Evolutionary conservation across 2,888 invertebrate species (phyloP).

Genomic region (Diadromus collaris): DNA sequence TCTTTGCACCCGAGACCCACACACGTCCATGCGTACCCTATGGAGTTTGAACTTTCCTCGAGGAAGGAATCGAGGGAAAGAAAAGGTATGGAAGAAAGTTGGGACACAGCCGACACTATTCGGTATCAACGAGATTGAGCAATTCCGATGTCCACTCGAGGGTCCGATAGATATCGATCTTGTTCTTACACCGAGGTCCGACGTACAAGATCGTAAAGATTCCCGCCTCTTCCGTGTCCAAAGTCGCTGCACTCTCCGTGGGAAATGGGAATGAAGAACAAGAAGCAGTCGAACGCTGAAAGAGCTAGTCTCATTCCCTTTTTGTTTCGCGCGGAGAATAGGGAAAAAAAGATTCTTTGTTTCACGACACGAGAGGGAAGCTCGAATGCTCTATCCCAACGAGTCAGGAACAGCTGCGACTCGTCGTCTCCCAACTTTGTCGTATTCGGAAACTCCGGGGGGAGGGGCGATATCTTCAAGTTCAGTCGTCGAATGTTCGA

Average conservation of each 20-base stretch:
- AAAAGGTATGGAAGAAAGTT: constrained; percentile 25
- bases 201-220: constrained; percentile 40
- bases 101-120: constrained; percentile 32
- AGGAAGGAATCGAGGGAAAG: constrained; percentile 36
- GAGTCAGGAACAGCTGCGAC: neutral
- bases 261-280: constrained; percentile 18
- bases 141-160: constrained; percentile 50
- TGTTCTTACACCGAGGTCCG: constrained; percentile 31
- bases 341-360: constrained; percentile 39
- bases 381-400: constrained; percentile 19
- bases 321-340: constrained; percentile 19
- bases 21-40: constrained; percentile 26
- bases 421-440: constrained; percentile 8
- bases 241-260: constrained; percentile 41
- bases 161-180: constrained; percentile 49
- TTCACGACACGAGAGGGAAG: constrained; percentile 1
- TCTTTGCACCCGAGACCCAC: constrained; percentile 28
- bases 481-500: neutral
- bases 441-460: constrained; percentile 2
- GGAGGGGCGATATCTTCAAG: neutral
- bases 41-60: constrained; percentile 44
- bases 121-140: constrained; percentile 53
- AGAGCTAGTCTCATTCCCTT: constrained; percentile 24
- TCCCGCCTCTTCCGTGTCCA: constrained; percentile 57
- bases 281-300: constrained; percentile 37